phyloP scores from a whole-genome alignment of 2,113 vertebrate species.

The Albula goreensis region DNA sequence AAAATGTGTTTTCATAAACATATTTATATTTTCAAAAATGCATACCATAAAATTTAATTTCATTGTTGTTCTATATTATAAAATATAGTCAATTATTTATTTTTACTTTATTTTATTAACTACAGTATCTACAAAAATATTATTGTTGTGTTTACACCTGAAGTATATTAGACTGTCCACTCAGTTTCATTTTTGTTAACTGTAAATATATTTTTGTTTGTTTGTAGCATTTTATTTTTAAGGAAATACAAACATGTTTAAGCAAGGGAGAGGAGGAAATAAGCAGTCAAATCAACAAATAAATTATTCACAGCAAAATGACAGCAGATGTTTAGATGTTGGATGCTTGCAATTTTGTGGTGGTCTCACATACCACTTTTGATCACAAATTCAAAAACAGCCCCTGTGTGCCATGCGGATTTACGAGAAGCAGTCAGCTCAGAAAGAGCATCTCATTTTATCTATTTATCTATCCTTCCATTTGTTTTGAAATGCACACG shows the following conservation, averaged over 20 bases:
- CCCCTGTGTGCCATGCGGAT: conserved; percentile 51
- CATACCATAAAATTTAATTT: not conserved
- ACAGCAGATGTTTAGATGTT: conserved; percentile 67
- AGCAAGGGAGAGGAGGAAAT: conserved; percentile 33
- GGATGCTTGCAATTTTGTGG: conserved; percentile 59
- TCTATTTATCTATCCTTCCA: conserved; percentile 16
- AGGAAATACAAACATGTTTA: conserved; percentile 37
- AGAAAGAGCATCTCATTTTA: conserved; percentile 33
- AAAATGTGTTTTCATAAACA: not conserved
- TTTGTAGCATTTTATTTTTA: conserved; percentile 59
- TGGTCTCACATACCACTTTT: conserved; percentile 62
- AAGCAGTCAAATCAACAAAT: conserved; percentile 65
- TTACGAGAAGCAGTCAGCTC: conserved; percentile 38
- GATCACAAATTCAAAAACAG: conserved; percentile 70
- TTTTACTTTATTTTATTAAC: not conserved
- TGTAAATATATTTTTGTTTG: conserved; percentile 42
- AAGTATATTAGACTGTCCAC: not conserved
- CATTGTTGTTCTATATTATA: not conserved
- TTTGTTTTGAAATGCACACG: conserved; percentile 32
- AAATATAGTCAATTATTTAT: not conserved
- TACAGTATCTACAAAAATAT: too few species aligned
- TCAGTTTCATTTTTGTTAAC: not conserved
- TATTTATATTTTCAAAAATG: conserved; percentile 9
- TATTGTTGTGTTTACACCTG: not conserved
- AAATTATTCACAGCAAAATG: conserved; percentile 68